Percentiles rank a stretch among this genome's conserved stretches.
phyloP scores from a whole-genome alignment of 2,888 invertebrate genomes.

The Amblyjoppa fuscipennis region DNA sequence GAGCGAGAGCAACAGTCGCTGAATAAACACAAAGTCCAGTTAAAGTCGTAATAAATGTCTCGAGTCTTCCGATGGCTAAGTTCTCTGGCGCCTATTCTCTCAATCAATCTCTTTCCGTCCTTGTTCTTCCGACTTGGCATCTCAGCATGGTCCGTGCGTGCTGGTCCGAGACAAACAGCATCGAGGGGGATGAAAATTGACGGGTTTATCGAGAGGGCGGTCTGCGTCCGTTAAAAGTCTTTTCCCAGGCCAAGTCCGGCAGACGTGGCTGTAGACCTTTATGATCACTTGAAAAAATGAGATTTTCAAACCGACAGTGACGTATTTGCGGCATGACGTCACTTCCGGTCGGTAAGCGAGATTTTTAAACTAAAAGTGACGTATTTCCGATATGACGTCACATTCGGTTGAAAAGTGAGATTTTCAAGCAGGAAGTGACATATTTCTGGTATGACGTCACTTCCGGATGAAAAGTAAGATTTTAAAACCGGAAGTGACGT shows the following conservation, averaged over 20 bases:
- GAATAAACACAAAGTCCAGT: conserved; percentile 85
- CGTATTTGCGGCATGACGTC: too few relatives aligned
- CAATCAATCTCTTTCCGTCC: conserved; percentile 35
- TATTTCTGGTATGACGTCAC: too few relatives aligned
- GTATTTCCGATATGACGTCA: too few relatives aligned
- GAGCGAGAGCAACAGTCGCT: conserved; percentile 83
- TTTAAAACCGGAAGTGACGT: not conserved
- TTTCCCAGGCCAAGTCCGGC: not conserved
- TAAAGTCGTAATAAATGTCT: conserved; percentile 85
- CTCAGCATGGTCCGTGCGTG: conserved; percentile 22
- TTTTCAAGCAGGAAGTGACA: too few relatives aligned
- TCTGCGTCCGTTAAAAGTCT: conserved; percentile 3
- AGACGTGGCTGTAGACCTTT: not conserved
- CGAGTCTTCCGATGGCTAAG: conserved; percentile 78
- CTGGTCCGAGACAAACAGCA: conserved; percentile 75
- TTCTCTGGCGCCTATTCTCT: conserved; percentile 69
- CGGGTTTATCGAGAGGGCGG: conserved; percentile 78
- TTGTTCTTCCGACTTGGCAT: conserved; percentile 40
- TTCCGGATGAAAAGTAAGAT: not conserved
- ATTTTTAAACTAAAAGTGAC: too few relatives aligned
- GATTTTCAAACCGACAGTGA: too few relatives aligned
- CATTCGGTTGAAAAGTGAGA: too few relatives aligned
- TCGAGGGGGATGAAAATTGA: conserved; percentile 80
- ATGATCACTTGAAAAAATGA: not conserved
- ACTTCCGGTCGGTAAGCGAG: too few relatives aligned